Base-by-base conservation (phyloP, 2,888 invertebrate genomes). In the Xestia ashworthii region DNA sequence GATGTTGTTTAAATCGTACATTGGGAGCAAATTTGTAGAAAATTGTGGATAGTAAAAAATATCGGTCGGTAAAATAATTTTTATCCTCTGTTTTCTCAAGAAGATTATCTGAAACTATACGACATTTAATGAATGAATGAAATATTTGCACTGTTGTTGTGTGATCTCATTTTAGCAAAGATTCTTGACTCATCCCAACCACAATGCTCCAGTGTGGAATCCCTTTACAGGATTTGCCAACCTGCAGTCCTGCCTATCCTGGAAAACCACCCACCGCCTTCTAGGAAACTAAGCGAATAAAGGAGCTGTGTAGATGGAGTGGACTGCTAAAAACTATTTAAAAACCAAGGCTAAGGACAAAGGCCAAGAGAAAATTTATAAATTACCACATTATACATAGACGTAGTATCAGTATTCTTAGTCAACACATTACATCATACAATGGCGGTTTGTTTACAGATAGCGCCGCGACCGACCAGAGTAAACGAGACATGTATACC, bases 381-480 rank as follows among this genome's bases (percentile, higher is more conserved):
- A 74, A 79, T 68, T 64, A 74, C 62, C 46, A 70, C 25, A 62
- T 58, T 80, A 25, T n/a, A 53, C 16, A 62, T 12, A 67, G 46
- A 25, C 46, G 58, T 48, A 68, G 69, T 85, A 76, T 72, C 72
- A 67, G 44, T 48, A 65, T 60, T 75, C 67, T 66, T 60, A 84
- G 73, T 81, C 62, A 84, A 80, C 55, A 81, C 50, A 76, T 87
- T 80, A 78, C 71, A 86, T 82, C 78, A 84, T 76, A 71, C 70
- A 76, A n/a, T 44, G 62, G 46, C 19, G 78, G 38, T 41, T 67
- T 86, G 82, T 87, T 87, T 87, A 85, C 78, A 78, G 67, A 82
- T 64, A 69, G 69, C 72, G 32, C 8, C 22, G 62, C 71, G 53
- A 67, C 50, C 71, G 70, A 55, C 69, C 74, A 62, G 19, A 67